Evolutionary conservation across 2,888 invertebrate genomes (phyloP).

Genomic region (Syritta pipiens): DNA sequence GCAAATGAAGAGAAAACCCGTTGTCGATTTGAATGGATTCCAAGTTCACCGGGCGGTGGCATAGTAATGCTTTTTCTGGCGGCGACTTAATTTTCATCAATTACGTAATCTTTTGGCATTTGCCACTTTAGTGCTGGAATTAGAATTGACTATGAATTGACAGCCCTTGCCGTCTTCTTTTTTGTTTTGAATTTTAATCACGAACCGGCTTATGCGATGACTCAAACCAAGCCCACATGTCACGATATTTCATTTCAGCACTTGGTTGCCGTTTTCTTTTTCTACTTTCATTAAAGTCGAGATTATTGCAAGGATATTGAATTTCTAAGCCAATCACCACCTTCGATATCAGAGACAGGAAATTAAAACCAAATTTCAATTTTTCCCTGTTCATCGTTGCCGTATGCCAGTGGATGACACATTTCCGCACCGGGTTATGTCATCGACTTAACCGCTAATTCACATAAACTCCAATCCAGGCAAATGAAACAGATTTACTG

Average conservation of each 20-base stretch:
- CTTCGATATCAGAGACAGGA: background rate
- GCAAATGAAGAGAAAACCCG: constrained; percentile 15
- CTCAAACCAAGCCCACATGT: background rate
- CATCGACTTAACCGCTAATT: constrained; percentile 6
- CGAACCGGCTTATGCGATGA: background rate
- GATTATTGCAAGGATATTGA: background rate
- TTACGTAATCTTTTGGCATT: background rate
- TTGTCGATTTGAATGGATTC: constrained; percentile 19
- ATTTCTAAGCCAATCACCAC: background rate
- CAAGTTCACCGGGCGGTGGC: constrained; percentile 53
- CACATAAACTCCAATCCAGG: background rate
- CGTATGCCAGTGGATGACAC: background rate
- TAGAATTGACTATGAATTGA: too few relatives aligned
- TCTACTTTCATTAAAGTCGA: background rate
- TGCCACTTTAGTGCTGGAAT: too few relatives aligned
- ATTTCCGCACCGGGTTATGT: constrained; percentile 29
- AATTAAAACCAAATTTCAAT: background rate
- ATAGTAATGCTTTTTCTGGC: too few relatives aligned
- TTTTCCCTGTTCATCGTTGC: too few relatives aligned
- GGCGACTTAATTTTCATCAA: background rate
- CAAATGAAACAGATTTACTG: background rate
- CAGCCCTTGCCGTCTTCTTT: too few relatives aligned
- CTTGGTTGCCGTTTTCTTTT: background rate
- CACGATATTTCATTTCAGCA: background rate
- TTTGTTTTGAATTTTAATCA: background rate